phyloP scores from a whole-genome alignment of 1,140 invertebrate species.

The Limonius californicus region DNA sequence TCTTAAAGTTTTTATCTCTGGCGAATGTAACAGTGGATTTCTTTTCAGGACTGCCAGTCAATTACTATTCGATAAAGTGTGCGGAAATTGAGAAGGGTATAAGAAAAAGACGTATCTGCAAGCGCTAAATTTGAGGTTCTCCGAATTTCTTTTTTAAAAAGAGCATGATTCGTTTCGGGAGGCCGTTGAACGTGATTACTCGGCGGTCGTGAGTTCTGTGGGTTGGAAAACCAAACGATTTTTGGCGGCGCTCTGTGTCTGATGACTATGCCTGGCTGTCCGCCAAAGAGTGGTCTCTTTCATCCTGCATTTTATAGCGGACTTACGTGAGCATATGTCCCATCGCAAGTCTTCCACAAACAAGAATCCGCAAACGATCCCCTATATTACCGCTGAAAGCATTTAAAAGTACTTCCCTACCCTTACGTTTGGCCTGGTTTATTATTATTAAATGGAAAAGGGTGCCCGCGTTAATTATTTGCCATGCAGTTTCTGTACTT shows the following conservation, averaged over 20 bases:
- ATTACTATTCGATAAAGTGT: slow-evolving; percentile 34
- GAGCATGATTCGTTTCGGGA: slow-evolving; percentile 26
- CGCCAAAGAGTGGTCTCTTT: slow-evolving; percentile 17
- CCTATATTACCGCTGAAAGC: background rate
- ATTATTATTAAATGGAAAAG: too few relatives aligned
- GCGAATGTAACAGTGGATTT: slow-evolving; percentile 23
- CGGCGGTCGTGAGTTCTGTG: slow-evolving; percentile 1
- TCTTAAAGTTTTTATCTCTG: slow-evolving; percentile 21
- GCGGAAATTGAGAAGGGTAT: slow-evolving; percentile 32
- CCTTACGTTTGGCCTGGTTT: too few relatives aligned
- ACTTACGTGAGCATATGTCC: slow-evolving; percentile 4
- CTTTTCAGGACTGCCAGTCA: slow-evolving; percentile 30
- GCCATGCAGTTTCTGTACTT: too few relatives aligned
- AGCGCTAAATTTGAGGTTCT: slow-evolving; percentile 23
- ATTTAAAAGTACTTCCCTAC: background rate
- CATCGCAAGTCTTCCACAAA: background rate
- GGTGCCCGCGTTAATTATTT: too few relatives aligned
- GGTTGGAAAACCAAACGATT: slow-evolving; percentile 23
- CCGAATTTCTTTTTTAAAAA: slow-evolving; percentile 21
- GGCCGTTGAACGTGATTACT: slow-evolving; percentile 11
- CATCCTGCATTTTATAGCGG: slow-evolving; percentile 9
- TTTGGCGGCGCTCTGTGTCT: slow-evolving; percentile 16
- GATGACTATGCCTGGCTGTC: slow-evolving; percentile 20
- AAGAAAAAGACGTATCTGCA: slow-evolving; percentile 34
- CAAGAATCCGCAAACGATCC: background rate